A percentile compares a stretch with the other conserved stretches of the same genome.
Conservation (phyloP, 2,888 invertebrate genomes). For the Entomobrya proxima region DNA sequence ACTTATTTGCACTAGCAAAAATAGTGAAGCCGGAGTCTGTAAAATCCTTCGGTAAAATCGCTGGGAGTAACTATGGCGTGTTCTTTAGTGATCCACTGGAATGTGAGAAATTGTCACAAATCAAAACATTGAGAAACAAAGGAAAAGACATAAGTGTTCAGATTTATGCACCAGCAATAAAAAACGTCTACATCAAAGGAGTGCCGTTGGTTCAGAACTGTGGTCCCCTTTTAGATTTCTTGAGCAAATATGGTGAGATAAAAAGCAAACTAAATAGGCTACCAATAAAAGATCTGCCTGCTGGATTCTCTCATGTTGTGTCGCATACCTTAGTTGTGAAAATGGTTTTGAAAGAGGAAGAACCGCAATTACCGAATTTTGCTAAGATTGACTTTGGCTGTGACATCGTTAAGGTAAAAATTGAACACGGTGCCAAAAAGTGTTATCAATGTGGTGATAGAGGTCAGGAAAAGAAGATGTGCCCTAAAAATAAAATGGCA, state of each 20-base stretch:
- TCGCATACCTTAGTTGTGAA: not conserved
- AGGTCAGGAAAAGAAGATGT: not conserved
- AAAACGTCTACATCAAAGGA: slow-evolving; percentile 1
- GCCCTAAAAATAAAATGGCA: too few relatives aligned
- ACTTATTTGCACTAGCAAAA: too few relatives aligned
- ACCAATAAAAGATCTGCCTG: not conserved
- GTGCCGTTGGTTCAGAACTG: not conserved
- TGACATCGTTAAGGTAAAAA: not conserved
- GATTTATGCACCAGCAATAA: not conserved
- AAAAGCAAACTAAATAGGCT: not conserved
- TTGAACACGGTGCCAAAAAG: not conserved
- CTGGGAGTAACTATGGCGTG: too few relatives aligned
- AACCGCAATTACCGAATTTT: not conserved
- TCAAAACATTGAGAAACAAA: not conserved
- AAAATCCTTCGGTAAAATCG: too few relatives aligned
- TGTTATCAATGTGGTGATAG: not conserved
- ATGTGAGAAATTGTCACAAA: not conserved
- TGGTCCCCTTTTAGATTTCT: not conserved
- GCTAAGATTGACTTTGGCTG: not conserved
- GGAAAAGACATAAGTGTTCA: not conserved
- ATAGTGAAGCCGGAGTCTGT: too few relatives aligned
- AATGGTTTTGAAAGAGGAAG: not conserved
- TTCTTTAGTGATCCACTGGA: not conserved
- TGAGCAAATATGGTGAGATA: not conserved
- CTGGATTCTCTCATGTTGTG: too few relatives aligned